Conservation (phyloP, 2,797 vertebrate genomes). For the Remorina albescens region DNA sequence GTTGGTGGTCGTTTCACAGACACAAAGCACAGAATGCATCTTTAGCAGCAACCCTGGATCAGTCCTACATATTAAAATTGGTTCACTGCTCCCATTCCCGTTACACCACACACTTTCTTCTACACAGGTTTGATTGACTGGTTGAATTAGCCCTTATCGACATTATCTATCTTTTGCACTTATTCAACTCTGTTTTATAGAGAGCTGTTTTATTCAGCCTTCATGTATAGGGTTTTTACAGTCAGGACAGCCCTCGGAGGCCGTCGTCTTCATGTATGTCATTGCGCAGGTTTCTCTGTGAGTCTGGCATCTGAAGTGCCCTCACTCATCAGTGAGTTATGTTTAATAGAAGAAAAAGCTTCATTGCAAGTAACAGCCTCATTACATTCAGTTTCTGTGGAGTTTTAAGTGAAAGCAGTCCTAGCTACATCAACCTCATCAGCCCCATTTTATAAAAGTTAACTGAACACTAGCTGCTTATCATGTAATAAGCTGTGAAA, state of each 20-base stretch:
- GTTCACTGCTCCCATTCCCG: slow-evolving; percentile 48
- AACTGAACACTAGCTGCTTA: slow-evolving; percentile 28
- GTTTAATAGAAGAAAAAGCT: slow-evolving; percentile 25
- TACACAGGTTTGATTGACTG: not conserved
- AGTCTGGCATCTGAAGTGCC: slow-evolving; percentile 63
- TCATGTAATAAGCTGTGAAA: slow-evolving; percentile 25
- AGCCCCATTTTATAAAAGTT: slow-evolving; percentile 10
- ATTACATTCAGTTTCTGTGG: slow-evolving; percentile 6
- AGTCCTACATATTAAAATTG: slow-evolving; percentile 56
- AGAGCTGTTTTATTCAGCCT: slow-evolving; percentile 55
- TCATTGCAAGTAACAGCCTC: slow-evolving; percentile 20
- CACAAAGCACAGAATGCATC: slow-evolving; percentile 27
- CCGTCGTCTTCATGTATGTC: slow-evolving; percentile 68
- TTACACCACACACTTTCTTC: slow-evolving; percentile 17
- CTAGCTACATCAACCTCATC: not conserved
- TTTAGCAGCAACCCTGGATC: slow-evolving; percentile 45
- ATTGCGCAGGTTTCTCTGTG: slow-evolving; percentile 70
- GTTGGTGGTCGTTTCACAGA: slow-evolving; percentile 31
- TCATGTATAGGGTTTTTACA: slow-evolving; percentile 51
- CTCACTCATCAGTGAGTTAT: slow-evolving; percentile 52
- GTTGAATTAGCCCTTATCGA: not conserved
- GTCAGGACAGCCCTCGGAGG: slow-evolving; percentile 60
- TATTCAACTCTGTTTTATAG: slow-evolving; percentile 20
- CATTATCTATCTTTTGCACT: not conserved
- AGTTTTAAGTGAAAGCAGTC: slow-evolving; percentile 9